Evolutionary conservation across 2,113 vertebrate genomes (phyloP).

Genomic region (Pseudopodoces humilis): DNA sequence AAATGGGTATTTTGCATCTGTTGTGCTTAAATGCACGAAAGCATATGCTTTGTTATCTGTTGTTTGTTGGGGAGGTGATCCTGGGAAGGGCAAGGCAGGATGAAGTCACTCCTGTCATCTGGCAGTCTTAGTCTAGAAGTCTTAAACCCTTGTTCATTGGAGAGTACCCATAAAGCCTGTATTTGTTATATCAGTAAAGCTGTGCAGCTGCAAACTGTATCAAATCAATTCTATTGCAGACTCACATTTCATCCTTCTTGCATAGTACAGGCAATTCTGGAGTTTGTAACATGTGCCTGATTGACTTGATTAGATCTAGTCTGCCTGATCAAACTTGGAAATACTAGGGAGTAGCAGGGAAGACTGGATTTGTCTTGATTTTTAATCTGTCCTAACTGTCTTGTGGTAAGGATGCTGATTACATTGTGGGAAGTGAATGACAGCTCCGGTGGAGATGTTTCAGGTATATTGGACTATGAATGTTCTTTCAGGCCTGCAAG

Average conservation of each 20-base stretch:
- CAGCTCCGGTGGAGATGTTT: not conserved
- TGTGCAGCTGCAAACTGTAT: not conserved
- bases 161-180: accelerated
- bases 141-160: not conserved
- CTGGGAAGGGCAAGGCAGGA: not conserved
- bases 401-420: not conserved
- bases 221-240: not conserved
- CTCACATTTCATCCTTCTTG: not conserved
- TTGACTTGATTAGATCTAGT: not conserved
- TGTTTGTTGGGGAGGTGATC: not conserved
- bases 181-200: not conserved
- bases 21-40: not conserved
- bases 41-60: not conserved
- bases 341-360: not conserved
- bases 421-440: not conserved
- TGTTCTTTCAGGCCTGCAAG: conserved; percentile 85
- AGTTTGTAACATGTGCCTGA: not conserved
- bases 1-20: not conserved
- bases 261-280: not conserved
- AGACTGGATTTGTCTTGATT: not conserved
- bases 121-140: not conserved
- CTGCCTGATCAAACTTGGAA: not conserved
- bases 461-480: not conserved
- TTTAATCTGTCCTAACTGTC: not conserved
- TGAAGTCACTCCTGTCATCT: not conserved